A percentile compares a stretch with the other conserved stretches of the same genome.
phyloP scores from a whole-genome alignment of 1,140 invertebrate genomes.

The Ylistrum balloti region DNA sequence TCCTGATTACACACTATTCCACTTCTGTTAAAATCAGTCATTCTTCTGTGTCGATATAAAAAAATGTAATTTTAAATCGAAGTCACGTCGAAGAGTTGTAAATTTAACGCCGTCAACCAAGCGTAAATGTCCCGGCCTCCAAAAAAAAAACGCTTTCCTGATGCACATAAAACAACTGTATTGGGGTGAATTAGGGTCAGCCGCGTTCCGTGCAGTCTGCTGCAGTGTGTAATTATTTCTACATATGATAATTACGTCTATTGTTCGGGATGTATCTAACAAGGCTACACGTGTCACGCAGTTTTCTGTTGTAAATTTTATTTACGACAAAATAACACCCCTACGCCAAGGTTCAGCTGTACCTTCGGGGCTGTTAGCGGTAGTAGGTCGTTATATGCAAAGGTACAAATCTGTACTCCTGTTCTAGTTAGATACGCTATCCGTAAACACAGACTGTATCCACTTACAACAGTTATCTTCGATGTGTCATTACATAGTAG shows the following conservation, averaged over 20 bases:
- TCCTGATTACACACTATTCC: background rate
- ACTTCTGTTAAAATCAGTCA: background rate
- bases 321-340: conserved; percentile 39
- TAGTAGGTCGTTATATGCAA: background rate
- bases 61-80: background rate
- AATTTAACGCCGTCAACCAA: background rate
- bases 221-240: conserved; percentile 15
- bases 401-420: background rate
- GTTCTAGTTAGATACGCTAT: no score
- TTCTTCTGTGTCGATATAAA: background rate
- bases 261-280: background rate
- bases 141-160: background rate
- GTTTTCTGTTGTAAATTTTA: background rate
- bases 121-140: background rate
- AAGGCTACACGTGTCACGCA: conserved; percentile 20
- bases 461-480: no score
- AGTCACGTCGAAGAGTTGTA: background rate
- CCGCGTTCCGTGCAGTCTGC: background rate
- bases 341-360: conserved; percentile 23
- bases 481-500: no score
- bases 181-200: background rate
- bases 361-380: background rate
- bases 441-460: no score
- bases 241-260: conserved; percentile 12
- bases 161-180: conserved; percentile 23